Evolutionary conservation across 2,113 vertebrate species (phyloP).

Genomic region (Varanus komodoensis): DNA sequence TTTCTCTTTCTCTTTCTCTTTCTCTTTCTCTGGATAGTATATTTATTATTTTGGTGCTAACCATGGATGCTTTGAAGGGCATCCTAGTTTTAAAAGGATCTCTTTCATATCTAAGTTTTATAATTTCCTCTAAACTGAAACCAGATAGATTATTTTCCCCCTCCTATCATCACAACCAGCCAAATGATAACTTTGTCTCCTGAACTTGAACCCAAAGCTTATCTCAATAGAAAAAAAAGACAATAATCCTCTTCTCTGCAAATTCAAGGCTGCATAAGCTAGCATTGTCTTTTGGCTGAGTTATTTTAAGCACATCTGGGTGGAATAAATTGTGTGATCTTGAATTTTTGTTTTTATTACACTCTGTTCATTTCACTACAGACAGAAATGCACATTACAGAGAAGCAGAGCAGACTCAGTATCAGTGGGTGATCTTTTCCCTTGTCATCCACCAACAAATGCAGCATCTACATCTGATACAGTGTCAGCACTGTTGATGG

Average conservation of each 20-base stretch:
- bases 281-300: conserved; percentile 12
- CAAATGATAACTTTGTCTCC: conserved; percentile 22
- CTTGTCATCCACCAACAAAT: neutral
- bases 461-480: neutral
- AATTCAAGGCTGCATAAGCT: conserved; percentile 10
- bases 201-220: conserved; percentile 26
- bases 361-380: conserved; percentile 21
- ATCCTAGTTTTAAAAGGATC: neutral
- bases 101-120: conserved; percentile 35
- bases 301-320: conserved; percentile 32
- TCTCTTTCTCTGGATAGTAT: neutral
- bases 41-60: neutral
- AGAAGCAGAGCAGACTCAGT: conserved; percentile 34
- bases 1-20: neutral
- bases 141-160: neutral
- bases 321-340: conserved; percentile 38
- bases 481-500: neutral
- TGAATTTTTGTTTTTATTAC: conserved; percentile 13
- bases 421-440: conserved; percentile 19
- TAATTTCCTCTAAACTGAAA: conserved; percentile 10
- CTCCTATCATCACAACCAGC: neutral
- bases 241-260: neutral
- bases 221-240: neutral
- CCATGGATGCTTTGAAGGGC: conserved; percentile 9
- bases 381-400: neutral